Conservation (phyloP, 2,113 vertebrate genomes). For the Oostethus manadensis region DNA sequence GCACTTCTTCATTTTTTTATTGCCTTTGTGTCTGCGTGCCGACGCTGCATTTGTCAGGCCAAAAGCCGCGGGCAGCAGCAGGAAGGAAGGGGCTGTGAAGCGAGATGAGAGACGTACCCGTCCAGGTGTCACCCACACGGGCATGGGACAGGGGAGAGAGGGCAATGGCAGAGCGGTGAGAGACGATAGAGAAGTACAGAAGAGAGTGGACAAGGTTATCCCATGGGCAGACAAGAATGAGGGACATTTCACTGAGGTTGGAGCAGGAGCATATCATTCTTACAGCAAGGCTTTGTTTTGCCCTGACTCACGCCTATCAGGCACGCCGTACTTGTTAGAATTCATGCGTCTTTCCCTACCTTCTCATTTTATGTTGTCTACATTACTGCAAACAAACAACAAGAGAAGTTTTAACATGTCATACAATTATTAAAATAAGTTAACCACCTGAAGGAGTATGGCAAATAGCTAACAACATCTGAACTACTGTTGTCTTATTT, state of each 20-base stretch:
- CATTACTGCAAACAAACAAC: too few species aligned
- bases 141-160: conserved; percentile 44
- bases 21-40: conserved; percentile 89
- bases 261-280: too few species aligned
- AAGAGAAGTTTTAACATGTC: too few species aligned
- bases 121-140: conserved; percentile 95
- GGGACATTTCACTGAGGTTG: conserved; percentile 37
- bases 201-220: conserved; percentile 41
- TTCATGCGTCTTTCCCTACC: too few species aligned
- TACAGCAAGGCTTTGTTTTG: too few species aligned
- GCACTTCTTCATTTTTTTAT: conserved; percentile 95
- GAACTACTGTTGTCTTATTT: too few species aligned
- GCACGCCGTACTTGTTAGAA: too few species aligned
- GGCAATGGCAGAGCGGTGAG: conserved; percentile 5
- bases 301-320: too few species aligned
- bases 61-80: conserved; percentile 78
- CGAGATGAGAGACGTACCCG: conserved; percentile 80
- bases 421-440: too few species aligned
- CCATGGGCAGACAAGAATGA: conserved; percentile 5
- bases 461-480: too few species aligned
- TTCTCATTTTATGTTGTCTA: not conserved
- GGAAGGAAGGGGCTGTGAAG: conserved; percentile 76
- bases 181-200: conserved; percentile 24
- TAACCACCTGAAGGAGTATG: too few species aligned
- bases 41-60: conserved; percentile 78